Conservation (phyloP, 2,797 vertebrate genomes). For the Pseudomugil tenellus region DNA sequence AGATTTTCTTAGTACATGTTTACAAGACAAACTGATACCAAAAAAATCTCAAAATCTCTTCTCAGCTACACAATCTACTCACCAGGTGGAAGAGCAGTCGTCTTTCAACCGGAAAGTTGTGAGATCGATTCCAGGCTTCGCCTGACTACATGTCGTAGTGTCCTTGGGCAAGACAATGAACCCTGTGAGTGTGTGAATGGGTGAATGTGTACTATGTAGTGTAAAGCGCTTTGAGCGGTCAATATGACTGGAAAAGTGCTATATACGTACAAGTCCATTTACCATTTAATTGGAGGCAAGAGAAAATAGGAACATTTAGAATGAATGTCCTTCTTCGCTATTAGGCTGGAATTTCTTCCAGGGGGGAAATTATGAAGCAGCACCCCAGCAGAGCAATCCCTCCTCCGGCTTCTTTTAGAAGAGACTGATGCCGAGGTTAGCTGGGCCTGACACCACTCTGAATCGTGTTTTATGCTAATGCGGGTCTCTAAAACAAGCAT, state of each 20-base stretch:
- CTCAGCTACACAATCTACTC: conserved; percentile 37
- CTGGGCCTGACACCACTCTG: conserved; percentile 46
- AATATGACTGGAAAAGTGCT: too few species aligned
- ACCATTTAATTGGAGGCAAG: too few species aligned
- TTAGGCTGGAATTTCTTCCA: conserved; percentile 50
- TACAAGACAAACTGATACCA: not conserved
- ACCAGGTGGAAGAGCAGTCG: too few species aligned
- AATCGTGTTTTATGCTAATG: conserved; percentile 58
- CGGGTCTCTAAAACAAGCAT: conserved; percentile 55
- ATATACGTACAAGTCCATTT: too few species aligned
- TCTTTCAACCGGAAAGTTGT: too few species aligned
- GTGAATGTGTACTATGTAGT: too few species aligned
- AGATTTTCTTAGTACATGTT: not conserved
- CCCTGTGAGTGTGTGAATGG: too few species aligned
- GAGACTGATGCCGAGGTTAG: conserved; percentile 53
- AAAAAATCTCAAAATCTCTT: conserved; percentile 6
- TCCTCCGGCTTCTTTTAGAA: conserved; percentile 29
- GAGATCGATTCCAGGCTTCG: too few species aligned
- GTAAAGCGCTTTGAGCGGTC: too few species aligned
- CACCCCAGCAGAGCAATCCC: conserved; percentile 45
- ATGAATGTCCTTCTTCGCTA: conserved; percentile 37
- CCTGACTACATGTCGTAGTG: too few species aligned
- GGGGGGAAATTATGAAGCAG: conserved; percentile 48
- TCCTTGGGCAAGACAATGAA: too few species aligned
- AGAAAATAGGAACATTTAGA: conserved; percentile 44